Evolutionary conservation across 2,113 vertebrate genomes (phyloP).

Genomic region (Archocentrus centrarchus): DNA sequence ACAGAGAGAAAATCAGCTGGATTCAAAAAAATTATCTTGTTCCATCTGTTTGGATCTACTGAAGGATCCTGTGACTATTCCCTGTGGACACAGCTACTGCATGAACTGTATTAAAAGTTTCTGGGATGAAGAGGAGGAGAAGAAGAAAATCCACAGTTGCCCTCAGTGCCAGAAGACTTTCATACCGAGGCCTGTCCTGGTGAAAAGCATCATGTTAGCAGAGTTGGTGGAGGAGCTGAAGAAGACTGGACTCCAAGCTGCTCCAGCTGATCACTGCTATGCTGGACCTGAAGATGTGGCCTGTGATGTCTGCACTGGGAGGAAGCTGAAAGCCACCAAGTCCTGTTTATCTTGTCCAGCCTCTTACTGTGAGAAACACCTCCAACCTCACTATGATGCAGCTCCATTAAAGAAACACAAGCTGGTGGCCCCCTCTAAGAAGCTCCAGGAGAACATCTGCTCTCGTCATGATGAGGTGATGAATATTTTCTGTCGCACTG

Average conservation of each 20-base stretch:
- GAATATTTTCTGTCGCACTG: slow-evolving; percentile 15
- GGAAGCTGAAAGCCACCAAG: background rate
- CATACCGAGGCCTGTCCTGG: background rate
- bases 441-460: slow-evolving; percentile 16
- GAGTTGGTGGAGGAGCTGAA: background rate
- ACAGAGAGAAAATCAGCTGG: background rate
- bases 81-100: slow-evolving; percentile 2
- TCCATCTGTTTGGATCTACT: slow-evolving; percentile 32
- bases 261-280: background rate
- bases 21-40: background rate
- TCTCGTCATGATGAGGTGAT: slow-evolving; percentile 18
- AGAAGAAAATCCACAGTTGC: background rate
- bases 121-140: background rate
- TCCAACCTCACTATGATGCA: slow-evolving; percentile 13
- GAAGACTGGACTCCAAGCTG: background rate
- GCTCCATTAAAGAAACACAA: background rate
- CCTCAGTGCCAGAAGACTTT: slow-evolving; percentile 18
- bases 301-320: background rate
- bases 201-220: slow-evolving; percentile 10
- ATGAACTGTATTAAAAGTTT: background rate
- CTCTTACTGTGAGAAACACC: background rate
- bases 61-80: slow-evolving; percentile 26
- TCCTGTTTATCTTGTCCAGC: accelerated
- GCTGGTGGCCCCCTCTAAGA: background rate
- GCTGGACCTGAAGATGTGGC: background rate